Base-by-base conservation (phyloP, 2,888 invertebrate species). In the Ormyrus labotus region DNA sequence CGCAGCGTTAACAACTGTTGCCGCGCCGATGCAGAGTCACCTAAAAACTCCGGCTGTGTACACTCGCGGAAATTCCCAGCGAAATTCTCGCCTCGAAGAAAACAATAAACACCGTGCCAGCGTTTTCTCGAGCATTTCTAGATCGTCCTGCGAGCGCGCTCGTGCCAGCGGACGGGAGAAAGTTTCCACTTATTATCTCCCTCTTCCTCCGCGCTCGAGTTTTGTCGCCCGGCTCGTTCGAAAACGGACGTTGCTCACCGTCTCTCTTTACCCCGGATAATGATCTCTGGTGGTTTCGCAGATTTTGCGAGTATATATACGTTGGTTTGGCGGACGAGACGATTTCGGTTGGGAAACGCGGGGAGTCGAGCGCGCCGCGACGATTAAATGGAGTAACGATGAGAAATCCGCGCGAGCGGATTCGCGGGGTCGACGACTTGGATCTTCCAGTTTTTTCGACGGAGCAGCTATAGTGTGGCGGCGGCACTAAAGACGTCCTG, bases 381-480 rank as follows among this genome's bases (percentile, higher is more conserved):
- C 19, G 68, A 47, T 13, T n/a, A 9, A 58, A 58, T 19, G 50
- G 7, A 50, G 11, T 11, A 63, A 6, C 6, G 51, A 64, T 58
- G 67, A 74, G 76, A 60, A 76, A 69, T 61, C 48, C 8, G 48
- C 60, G 70, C 34, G 67, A 10, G 50, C 51, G 57, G 57, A 78
- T 78, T 71, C 57, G 57, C 47, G 70, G 64, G 64, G 64, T 78
- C 70, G 77, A 64, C 60, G 70, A 78, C 70, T 71, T 64, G 76
- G 10, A 51, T 58, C 45, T 51, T 19, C 61, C 7, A 72, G 58
- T 10, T n/a, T 60, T 50, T 55, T 4, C 57, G 70, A 63, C 8
- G 19, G 58, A 8, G 58, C 13, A 53, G 68, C 60, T 65, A 34
- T 4, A 19, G 74, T 68, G 64, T 64, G 50, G n/a, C 48, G 73